Evolutionary conservation across 1,140 invertebrate genomes (phyloP), one percentile per base, ranked within the genome.

Genomic region (Drosophila tropicalis): DNA sequence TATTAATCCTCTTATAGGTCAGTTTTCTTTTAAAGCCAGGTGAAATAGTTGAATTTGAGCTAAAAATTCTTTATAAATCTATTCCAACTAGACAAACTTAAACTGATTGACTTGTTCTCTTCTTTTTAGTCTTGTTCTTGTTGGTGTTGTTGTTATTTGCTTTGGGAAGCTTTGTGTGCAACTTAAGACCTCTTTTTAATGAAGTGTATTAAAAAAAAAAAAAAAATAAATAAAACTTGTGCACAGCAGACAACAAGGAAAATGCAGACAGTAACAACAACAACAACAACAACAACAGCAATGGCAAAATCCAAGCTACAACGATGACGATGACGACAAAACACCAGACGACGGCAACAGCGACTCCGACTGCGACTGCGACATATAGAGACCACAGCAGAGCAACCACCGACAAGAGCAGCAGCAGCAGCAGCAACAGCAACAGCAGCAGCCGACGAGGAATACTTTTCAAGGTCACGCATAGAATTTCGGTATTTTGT

Each of bases 391-490:
- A 51, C 44, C 44, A 51, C 67, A 71, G 55, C 67, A 65, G 29
- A 29, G 67, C 84, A 83, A 89, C 84, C 80, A 84, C 84, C 84
- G 72, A 79, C 72, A 68, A 56, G 62, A 80, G 65, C 67, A n/a
- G n/a, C n/a, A 79, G 57, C 78, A 79, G 62, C 47, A 54, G 44
- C 34, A 36, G 34, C 62, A 66, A 19, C 62, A 65, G 12, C 47
- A 54, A 19, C 47, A 58, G 34, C 62, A 75, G 55, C 71, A 62
- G 73, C 70, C 79, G 69, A 67, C 75, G 81, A 89, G 84, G 84
- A 89, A 89, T 89, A 89, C 84, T 89, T 89, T 89, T 89, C 84
- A 89, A 89, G 84, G 84, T 89, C 84, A 89, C 84, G 84, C 84
- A 89, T 89, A 89, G 84, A 89, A 87, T 89, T 87, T 87, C 84